Evolutionary conservation across 1,140 invertebrate genomes (phyloP).

Genomic region (Saccostrea cuccullata): DNA sequence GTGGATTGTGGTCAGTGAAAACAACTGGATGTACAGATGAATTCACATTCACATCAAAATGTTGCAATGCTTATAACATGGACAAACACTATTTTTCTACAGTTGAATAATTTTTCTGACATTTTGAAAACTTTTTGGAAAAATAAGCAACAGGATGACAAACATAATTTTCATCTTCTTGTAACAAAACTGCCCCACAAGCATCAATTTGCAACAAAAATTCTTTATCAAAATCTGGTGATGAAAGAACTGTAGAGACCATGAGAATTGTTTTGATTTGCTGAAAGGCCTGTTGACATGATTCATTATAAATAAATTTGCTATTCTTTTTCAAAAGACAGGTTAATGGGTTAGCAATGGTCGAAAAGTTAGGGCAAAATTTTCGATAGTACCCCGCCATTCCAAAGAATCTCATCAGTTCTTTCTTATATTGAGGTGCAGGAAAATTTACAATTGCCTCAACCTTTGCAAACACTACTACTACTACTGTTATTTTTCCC

Average conservation of each 20-base stretch:
- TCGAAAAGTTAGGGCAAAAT: no score
- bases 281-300: constrained; percentile 59
- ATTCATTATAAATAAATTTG: no score
- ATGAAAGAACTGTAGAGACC: constrained; percentile 61
- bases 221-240: not conserved
- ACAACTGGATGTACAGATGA: constrained; percentile 25
- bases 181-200: no score
- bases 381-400: constrained; percentile 45
- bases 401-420: constrained; percentile 52
- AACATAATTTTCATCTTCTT: no score
- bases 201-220: no score
- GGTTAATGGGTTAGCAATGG: no score
- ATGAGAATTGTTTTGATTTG: constrained; percentile 66
- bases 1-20: no score
- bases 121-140: constrained; percentile 38
- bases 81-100: constrained; percentile 50
- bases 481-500: no score
- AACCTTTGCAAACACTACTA: constrained; percentile 42
- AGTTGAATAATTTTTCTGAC: constrained; percentile 49
- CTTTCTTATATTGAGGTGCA: constrained; percentile 26
- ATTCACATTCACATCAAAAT: constrained; percentile 52
- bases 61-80: constrained; percentile 41
- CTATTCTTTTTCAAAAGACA: no score
- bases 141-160: no score
- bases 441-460: constrained; percentile 50